phyloP scores from a whole-genome alignment of 2,888 invertebrate genomes.

The Archaeoteleia sp. region DNA sequence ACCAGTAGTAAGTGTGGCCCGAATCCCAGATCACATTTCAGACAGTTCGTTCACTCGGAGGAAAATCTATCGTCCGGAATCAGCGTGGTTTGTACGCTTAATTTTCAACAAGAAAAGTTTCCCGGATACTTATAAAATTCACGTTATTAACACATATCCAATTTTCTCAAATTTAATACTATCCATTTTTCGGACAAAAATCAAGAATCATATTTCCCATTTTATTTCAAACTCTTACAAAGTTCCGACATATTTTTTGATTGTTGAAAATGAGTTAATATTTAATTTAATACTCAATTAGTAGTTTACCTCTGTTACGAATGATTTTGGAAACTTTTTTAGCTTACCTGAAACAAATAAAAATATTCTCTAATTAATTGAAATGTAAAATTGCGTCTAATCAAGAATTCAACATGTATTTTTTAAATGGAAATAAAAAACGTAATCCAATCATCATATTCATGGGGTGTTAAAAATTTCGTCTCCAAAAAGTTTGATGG shows the following conservation, averaged over 20 bases:
- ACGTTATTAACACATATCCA: too few relatives aligned
- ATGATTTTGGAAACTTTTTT: background rate
- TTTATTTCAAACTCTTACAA: too few relatives aligned
- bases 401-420: background rate
- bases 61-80: conserved; percentile 62
- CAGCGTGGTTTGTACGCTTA: conserved; percentile 35
- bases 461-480: conserved; percentile 34
- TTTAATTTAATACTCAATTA: too few relatives aligned
- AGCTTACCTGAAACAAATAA: conserved; percentile 7
- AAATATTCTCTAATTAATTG: background rate
- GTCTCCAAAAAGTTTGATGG: conserved; percentile 27
- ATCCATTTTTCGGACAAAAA: too few relatives aligned
- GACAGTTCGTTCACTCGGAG: conserved; percentile 60
- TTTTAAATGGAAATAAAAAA: background rate
- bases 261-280: too few relatives aligned
- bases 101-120: conserved; percentile 23
- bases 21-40: conserved; percentile 65
- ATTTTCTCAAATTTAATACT: too few relatives aligned
- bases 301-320: background rate
- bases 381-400: background rate
- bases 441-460: conserved; percentile 44
- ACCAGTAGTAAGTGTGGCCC: conserved; percentile 56
- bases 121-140: too few relatives aligned
- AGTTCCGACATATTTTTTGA: too few relatives aligned
- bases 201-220: too few relatives aligned